Evolutionary conservation across 2,888 invertebrate genomes (phyloP), one percentile per base, ranked within the genome.

Genomic region (Macroteleia sp.): DNA sequence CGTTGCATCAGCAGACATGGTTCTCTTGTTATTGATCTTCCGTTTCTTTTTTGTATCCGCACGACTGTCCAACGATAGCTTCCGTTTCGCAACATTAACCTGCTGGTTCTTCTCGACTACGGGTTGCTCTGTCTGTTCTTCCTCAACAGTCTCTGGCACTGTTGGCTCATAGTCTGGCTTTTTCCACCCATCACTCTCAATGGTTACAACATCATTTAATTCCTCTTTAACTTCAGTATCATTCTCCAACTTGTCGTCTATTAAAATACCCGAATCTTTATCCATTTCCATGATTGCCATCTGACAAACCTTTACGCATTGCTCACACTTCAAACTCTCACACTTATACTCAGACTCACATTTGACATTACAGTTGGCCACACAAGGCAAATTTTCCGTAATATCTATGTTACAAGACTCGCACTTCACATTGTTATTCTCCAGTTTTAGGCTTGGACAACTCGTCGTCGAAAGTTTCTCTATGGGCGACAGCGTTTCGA

Each of bases 171-270:
- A 91, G 81, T 91, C 90, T 3, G 90, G 90, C 56, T 91, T 91
- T 50, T 89, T 89, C 91, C 91, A 91, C 56, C 76, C 84, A 16
- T 87, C 93, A 22, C 92, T 92, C 77, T 93, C 92, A 44, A 93
- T 92, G 20, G 93, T 92, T 62, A 93, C 93, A 59, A 93, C 93
- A 76, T 93, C 93, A 76, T 93, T 93, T 2, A 92, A 90, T 42
- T 93, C 93, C 71, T 92, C 92, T 62, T 90, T 90, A 25, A 91
- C 89, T 44, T 88, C 88, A n/a, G 86, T 73, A 42, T 91, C 91
- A 2, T 83, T 81, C 42, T 91, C 90, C 9, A 91, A 77, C 80
- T 91, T 91, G 34, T 90, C 90, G 56, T 90, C 89, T 28, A 85
- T 83, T 57, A 89, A 61, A 22, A 90, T 90, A 2, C 90, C 89